Base-by-base conservation (phyloP, 1,140 invertebrate genomes). In the Drosophila prosaltans region DNA sequence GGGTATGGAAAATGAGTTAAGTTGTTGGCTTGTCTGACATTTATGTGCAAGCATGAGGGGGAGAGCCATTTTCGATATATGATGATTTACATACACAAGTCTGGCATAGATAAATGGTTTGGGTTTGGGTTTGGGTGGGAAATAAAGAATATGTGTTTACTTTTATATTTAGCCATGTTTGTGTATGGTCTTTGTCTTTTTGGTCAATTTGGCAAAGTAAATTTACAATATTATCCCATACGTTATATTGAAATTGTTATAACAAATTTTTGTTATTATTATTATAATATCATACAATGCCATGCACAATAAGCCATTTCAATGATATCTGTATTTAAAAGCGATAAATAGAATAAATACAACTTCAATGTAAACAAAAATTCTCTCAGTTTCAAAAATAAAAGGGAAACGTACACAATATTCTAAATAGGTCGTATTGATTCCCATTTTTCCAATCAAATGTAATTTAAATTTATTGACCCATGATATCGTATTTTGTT, bases 1-100 rank as follows among this genome's bases (percentile, higher is more conserved):
- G 74, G 41, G 59, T 62, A 69, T 76, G 45, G 72, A 55, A 54
- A 67, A 54, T 55, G 65, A 64, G 60, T 60, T 41, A 48, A 65
- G 40, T 43, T 41, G 64, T 45, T 43, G 39, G 36, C 24, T 26
- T 28, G 21, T 62, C 60, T 62, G 24, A 60, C 30, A 60, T 36
- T 45, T 28, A 45, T 43, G 10, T 41, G 60, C 60, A 51, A 26
- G 24, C 45, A 51, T 51, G 21, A 26, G 45, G 4, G 41, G 3
- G 10, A 5, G 41, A 10, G 21, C 21, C 45, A 51, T 24, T 51
- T 51, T 51, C 45, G 45, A 51, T 26, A 51, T 51, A 51, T 51
- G 45, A 51, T 51, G 45, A 51, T 51, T 51, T 51, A 51, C 45
- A 51, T 51, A 51, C 45, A 51, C 8, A 48, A 48, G 45, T 48